Conservation (phyloP, 2,888 invertebrate genomes). For the Sabatieria punctata region DNA sequence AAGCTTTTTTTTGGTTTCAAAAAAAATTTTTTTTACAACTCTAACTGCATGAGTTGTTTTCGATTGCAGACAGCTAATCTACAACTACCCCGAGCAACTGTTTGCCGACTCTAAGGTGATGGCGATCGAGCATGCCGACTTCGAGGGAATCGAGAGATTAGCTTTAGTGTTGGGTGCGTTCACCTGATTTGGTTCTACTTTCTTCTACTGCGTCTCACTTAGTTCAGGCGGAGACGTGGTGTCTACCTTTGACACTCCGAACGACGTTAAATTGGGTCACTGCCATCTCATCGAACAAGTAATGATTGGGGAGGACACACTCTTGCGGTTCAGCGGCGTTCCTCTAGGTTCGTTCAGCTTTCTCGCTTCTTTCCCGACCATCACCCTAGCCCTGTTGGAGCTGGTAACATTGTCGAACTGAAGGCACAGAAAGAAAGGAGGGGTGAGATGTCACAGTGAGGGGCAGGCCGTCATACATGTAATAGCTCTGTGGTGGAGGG, state of each 20-base stretch:
- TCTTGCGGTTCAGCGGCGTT: constrained; percentile 55
- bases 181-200: too few relatives aligned
- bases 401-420: too few relatives aligned
- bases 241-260: constrained; percentile 93
- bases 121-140: constrained; percentile 99
- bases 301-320: constrained; percentile 92
- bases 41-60: not conserved
- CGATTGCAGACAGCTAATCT: constrained; percentile 77
- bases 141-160: constrained; percentile 92
- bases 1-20: too few relatives aligned
- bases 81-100: constrained; percentile 98
- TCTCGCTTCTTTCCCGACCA: too few relatives aligned
- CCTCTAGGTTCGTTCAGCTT: constrained; percentile 19
- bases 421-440: too few relatives aligned
- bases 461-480: too few relatives aligned
- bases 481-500: too few relatives aligned
- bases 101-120: constrained; percentile 95
- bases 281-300: constrained; percentile 91
- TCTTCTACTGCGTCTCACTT: too few relatives aligned
- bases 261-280: constrained; percentile 70
- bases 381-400: too few relatives aligned
- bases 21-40: too few relatives aligned
- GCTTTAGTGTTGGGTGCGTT: constrained; percentile 74
- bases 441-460: too few relatives aligned
- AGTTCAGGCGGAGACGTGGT: constrained; percentile 66